Conservation (phyloP, 2,888 invertebrate species). For the Petrolisthes manimaculis region DNA sequence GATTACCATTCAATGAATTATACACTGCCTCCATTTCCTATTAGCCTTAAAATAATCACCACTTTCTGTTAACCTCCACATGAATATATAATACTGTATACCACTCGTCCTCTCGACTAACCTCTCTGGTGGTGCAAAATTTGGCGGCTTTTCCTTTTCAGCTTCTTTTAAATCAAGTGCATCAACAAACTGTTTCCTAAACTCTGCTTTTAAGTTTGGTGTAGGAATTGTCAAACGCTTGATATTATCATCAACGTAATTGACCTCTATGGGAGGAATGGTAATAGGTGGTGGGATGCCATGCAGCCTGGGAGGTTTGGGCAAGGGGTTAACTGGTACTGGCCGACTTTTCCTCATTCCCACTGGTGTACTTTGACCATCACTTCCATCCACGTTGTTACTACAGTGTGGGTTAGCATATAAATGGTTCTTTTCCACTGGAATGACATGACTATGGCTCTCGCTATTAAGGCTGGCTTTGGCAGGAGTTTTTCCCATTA, state of each 20-base stretch:
- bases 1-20: too few species aligned
- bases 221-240: not conserved
- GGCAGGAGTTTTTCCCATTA: too few species aligned
- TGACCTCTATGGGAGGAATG: not conserved
- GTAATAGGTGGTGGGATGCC: not conserved
- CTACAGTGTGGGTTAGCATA: too few species aligned
- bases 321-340: constrained; percentile 6
- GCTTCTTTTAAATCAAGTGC: constrained; percentile 32
- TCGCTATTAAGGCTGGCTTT: too few species aligned
- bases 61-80: not conserved
- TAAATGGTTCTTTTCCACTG: too few species aligned
- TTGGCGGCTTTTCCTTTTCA: constrained; percentile 33
- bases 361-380: too few species aligned
- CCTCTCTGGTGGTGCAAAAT: constrained; percentile 32
- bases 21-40: not conserved
- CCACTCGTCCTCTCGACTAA: not conserved
- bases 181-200: constrained; percentile 26
- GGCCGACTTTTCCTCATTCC: too few species aligned
- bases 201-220: constrained; percentile 14
- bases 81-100: not conserved
- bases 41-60: not conserved
- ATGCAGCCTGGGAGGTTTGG: constrained; percentile 7
- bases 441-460: too few species aligned
- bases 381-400: too few species aligned
- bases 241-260: not conserved